phyloP scores from a whole-genome alignment of 1,140 invertebrate genomes.

The Littorina saxatilis region DNA sequence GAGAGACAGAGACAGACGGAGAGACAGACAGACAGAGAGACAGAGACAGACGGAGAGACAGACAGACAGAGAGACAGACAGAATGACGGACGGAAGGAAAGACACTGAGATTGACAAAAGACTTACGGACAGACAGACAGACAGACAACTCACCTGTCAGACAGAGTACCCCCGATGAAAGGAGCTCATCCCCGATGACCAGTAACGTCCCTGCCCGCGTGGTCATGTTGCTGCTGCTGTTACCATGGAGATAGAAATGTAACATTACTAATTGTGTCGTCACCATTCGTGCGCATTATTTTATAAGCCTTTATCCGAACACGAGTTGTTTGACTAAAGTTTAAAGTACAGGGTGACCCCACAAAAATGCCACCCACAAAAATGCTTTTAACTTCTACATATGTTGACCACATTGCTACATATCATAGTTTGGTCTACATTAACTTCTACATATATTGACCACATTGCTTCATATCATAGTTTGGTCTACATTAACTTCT shows the following conservation, averaged over 20 bases:
- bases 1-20: not conserved
- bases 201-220: not conserved
- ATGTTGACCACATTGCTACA: not conserved
- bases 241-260: not conserved
- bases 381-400: not conserved
- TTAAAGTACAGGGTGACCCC: too few species aligned
- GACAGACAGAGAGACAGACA: not conserved
- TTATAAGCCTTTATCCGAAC: too few species aligned
- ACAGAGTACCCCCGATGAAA: conserved; percentile 9
- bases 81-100: not conserved
- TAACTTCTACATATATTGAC: not conserved
- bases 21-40: not conserved
- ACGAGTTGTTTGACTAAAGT: too few species aligned
- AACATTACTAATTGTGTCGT: too few species aligned
- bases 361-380: too few species aligned
- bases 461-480: too few species aligned
- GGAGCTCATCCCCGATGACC: not conserved
- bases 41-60: not conserved
- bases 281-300: too few species aligned
- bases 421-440: too few species aligned
- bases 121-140: too few species aligned
- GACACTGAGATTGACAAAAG: not conserved
- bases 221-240: not conserved
- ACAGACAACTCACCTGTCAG: conserved; percentile 2
- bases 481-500: not conserved